These are phyloP conservation scores for Zingel zingel DNA, from an alignment of 2,113 vertebrate species.

Conservation along the genomic window DNA sequence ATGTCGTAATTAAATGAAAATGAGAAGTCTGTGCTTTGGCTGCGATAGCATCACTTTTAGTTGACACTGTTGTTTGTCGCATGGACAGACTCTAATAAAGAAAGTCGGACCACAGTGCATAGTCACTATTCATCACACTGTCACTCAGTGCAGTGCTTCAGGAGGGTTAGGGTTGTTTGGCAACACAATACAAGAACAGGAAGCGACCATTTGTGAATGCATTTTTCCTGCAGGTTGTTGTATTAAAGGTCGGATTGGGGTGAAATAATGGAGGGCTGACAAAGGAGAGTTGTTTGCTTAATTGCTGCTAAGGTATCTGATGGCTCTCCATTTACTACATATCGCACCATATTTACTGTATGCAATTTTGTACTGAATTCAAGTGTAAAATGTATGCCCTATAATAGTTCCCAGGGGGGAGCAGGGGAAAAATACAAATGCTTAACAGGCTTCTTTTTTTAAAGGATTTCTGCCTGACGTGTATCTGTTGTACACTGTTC, in stretches of 20 bases:
- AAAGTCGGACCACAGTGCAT: slow-evolving; percentile 25
- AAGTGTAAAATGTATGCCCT: neutral
- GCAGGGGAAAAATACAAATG: slow-evolving; percentile 36
- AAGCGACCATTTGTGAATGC: neutral
- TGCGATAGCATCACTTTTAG: slow-evolving; percentile 50
- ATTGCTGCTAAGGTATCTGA: neutral
- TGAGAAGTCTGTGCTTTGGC: slow-evolving; percentile 53
- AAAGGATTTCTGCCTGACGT: slow-evolving; percentile 3
- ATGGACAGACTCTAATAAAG: slow-evolving; percentile 42
- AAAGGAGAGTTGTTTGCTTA: neutral
- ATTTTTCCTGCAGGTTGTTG: neutral
- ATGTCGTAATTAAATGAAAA: slow-evolving; percentile 72
- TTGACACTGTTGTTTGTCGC: slow-evolving; percentile 6
- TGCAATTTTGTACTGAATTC: neutral
- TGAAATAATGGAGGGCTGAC: neutral
- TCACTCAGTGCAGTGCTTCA: slow-evolving; percentile 19
- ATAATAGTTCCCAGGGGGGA: slow-evolving; percentile 8
- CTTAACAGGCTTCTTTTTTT: slow-evolving; percentile 55
- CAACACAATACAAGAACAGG: slow-evolving; percentile 10
- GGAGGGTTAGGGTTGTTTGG: neutral
- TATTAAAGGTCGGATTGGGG: slow-evolving; percentile 4
- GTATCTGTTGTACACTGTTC: slow-evolving; percentile 8
- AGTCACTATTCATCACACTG: slow-evolving; percentile 43
- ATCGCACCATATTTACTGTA: neutral
- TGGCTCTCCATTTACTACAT: neutral